phyloP scores from a whole-genome alignment of 2,888 invertebrate genomes.

The Dyspetes luteomarginatus region DNA sequence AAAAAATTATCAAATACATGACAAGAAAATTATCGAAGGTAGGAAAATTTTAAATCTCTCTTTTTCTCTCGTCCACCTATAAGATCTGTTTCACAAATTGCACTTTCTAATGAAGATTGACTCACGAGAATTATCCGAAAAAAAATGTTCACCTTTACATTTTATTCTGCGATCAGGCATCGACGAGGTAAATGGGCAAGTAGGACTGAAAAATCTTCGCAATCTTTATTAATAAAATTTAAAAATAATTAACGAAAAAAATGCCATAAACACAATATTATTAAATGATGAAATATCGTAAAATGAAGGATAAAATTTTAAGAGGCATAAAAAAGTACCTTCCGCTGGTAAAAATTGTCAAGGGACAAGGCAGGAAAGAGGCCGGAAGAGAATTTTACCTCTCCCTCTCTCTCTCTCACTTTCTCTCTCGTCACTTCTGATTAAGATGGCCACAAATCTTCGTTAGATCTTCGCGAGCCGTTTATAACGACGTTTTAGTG shows the following conservation, averaged over 20 bases:
- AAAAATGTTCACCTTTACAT: too few species aligned
- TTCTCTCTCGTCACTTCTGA: slow-evolving; percentile 50
- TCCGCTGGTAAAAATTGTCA: slow-evolving; percentile 41
- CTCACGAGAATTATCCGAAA: too few species aligned
- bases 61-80: too few species aligned
- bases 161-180: too few species aligned
- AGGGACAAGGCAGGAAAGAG: slow-evolving; percentile 19
- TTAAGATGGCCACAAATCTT: slow-evolving; percentile 74
- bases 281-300: slow-evolving; percentile 9
- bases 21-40: too few species aligned
- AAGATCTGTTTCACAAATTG: too few species aligned
- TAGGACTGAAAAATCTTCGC: too few species aligned
- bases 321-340: slow-evolving; percentile 9
- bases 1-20: too few species aligned
- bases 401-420: slow-evolving; percentile 5
- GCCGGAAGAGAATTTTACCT: slow-evolving; percentile 55
- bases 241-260: neutral
- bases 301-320: slow-evolving; percentile 38
- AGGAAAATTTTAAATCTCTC: too few species aligned
- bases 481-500: slow-evolving; percentile 73
- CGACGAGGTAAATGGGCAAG: too few species aligned
- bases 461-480: slow-evolving; percentile 67
- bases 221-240: neutral
- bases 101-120: too few species aligned
- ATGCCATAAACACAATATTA: neutral